Evolutionary conservation across 2,797 vertebrate species (phyloP).

Genomic region (Pipistrellus nathusii): DNA sequence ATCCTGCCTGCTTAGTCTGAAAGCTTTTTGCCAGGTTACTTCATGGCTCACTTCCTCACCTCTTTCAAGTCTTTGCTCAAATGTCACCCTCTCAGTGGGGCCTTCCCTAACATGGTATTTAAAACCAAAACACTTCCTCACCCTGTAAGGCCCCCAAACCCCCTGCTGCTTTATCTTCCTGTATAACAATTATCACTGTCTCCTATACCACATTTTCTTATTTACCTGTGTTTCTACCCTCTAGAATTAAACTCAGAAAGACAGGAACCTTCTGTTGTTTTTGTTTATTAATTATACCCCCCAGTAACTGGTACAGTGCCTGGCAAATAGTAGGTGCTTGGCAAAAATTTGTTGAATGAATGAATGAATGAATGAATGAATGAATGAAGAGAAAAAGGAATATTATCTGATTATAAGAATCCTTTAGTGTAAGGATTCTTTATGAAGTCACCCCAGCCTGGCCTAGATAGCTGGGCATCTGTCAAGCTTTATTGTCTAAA

Average conservation of each 20-base stretch:
- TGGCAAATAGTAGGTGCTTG: neutral
- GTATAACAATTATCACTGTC: neutral
- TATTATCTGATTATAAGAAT: neutral
- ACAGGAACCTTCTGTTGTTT: neutral
- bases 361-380: neutral
- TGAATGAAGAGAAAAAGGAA: neutral
- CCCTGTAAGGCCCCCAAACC: neutral
- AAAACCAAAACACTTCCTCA: neutral
- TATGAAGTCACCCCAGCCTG: neutral
- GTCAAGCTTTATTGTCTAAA: neutral
- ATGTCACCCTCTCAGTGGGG: neutral
- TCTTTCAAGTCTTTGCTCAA: constrained; percentile 33
- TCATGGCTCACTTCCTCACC: neutral
- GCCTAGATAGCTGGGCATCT: no score
- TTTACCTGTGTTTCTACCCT: neutral
- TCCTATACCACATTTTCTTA: neutral
- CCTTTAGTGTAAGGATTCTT: neutral
- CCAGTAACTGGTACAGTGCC: neutral
- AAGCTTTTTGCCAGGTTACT: neutral
- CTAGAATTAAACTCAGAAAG: constrained; percentile 25
- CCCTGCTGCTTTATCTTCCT: neutral
- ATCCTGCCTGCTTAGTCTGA: neutral
- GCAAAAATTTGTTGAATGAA: neutral
- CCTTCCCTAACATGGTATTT: neutral
- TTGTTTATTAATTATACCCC: neutral